These are phyloP conservation scores for Sesia apiformis DNA, from an alignment of 2,888 invertebrate species.

Conservation along the genomic window DNA sequence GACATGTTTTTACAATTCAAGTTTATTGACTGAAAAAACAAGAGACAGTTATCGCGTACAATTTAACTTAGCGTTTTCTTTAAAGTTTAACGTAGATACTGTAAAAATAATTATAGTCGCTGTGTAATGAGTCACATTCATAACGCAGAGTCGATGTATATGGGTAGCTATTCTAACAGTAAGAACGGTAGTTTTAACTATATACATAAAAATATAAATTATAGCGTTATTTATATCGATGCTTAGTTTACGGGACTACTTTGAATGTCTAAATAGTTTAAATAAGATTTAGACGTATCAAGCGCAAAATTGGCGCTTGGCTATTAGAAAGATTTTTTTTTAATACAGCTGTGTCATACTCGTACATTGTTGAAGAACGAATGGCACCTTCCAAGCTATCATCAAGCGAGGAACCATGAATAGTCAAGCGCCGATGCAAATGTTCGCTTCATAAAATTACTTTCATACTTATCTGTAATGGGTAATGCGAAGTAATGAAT, in stretches of 20 bases:
- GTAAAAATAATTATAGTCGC: constrained; percentile 52
- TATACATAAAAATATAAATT: constrained; percentile 58
- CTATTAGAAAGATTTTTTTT: constrained; percentile 24
- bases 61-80: constrained; percentile 47
- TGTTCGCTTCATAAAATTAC: constrained; percentile 47
- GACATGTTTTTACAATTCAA: constrained; percentile 56
- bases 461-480: constrained; percentile 58
- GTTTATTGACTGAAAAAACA: constrained; percentile 59
- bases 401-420: constrained; percentile 11
- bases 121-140: constrained; percentile 46
- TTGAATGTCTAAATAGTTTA: constrained; percentile 62
- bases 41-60: constrained; percentile 51
- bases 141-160: constrained; percentile 49
- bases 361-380: no score
- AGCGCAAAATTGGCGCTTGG: constrained; percentile 56
- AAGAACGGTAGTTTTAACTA: constrained; percentile 62
- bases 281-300: constrained; percentile 54
- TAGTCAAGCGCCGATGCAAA: constrained; percentile 56
- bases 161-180: constrained; percentile 48
- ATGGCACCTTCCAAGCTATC: not conserved
- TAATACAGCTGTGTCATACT: not conserved
- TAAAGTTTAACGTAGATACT: constrained; percentile 40
- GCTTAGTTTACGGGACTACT: constrained; percentile 64
- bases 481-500: constrained; percentile 57
- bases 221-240: constrained; percentile 71